These are phyloP conservation scores for Synanthedon tipuliformis DNA, from an alignment of 2,888 invertebrate species.

Conservation along the genomic window DNA sequence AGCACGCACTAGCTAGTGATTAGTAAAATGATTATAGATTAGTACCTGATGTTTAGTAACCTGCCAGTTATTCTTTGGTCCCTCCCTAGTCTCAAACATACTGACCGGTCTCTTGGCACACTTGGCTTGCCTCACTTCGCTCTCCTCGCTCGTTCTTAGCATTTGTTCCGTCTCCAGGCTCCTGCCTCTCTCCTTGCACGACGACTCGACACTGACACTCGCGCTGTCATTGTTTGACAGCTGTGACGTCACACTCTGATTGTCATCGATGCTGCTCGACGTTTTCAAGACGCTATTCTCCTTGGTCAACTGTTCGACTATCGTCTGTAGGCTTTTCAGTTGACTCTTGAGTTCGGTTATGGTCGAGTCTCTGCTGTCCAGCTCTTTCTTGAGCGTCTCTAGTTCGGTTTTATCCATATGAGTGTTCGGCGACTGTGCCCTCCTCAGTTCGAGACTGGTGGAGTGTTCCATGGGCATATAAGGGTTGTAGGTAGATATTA, in stretches of 20 bases:
- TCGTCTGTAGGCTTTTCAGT: conserved; percentile 71
- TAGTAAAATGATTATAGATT: conserved; percentile 48
- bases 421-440: conserved; percentile 25
- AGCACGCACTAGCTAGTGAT: conserved; percentile 9
- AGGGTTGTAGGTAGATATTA: conserved; percentile 48
- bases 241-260: conserved; percentile 50
- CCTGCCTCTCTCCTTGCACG: conserved; percentile 46
- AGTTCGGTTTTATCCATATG: conserved; percentile 23
- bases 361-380: conserved; percentile 73
- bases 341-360: conserved; percentile 75
- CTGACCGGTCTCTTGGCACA: conserved; percentile 80
- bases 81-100: conserved; percentile 88
- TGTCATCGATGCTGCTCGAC: conserved; percentile 52
- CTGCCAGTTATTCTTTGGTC: conserved; percentile 72
- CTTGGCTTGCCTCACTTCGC: conserved; percentile 54
- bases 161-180: conserved; percentile 51
- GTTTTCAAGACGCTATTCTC: conserved; percentile 84
- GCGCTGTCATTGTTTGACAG: conserved; percentile 44
- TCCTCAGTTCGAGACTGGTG: conserved; percentile 16
- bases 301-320: conserved; percentile 80
- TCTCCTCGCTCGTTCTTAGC: conserved; percentile 56
- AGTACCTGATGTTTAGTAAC: conserved; percentile 71
- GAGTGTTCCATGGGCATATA: conserved; percentile 41
- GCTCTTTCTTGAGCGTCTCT: conserved; percentile 60
- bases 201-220: conserved; percentile 24